These are phyloP conservation scores for Symphodus melops DNA, from an alignment of 2,113 vertebrate species.

Conservation along the genomic window DNA sequence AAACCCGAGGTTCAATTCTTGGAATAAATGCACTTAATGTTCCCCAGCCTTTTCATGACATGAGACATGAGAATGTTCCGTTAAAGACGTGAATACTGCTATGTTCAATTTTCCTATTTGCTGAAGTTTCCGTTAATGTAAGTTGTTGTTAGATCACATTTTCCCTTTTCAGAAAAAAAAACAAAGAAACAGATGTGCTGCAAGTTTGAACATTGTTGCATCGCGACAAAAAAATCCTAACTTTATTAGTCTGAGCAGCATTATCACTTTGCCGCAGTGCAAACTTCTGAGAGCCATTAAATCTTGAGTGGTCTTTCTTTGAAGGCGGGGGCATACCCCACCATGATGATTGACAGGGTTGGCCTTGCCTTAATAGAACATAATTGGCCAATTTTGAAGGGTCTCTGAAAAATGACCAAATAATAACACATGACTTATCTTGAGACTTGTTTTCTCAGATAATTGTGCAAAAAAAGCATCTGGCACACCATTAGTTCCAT, in stretches of 20 bases:
- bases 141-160: slow-evolving; percentile 7
- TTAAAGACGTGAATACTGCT: too few species aligned
- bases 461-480: slow-evolving; percentile 86
- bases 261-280: slow-evolving; percentile 56
- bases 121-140: neutral
- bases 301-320: slow-evolving; percentile 74
- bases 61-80: too few species aligned
- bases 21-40: too few species aligned
- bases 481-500: slow-evolving; percentile 87
- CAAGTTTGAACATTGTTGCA: slow-evolving; percentile 9
- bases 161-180: neutral
- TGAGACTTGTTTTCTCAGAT: slow-evolving; percentile 86
- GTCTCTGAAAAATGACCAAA: slow-evolving; percentile 85
- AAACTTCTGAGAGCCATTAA: slow-evolving; percentile 81
- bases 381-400: slow-evolving; percentile 96
- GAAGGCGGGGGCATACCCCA: slow-evolving; percentile 85
- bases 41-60: too few species aligned
- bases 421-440: slow-evolving; percentile 87
- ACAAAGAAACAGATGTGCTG: slow-evolving; percentile 3
- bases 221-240: slow-evolving; percentile 47
- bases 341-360: slow-evolving; percentile 91
- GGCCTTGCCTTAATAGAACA: slow-evolving; percentile 99
- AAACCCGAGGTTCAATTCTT: too few species aligned
- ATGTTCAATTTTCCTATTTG: too few species aligned
- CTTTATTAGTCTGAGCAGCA: slow-evolving; percentile 62